phyloP scores from a whole-genome alignment of 2,113 vertebrate species.

The Chroicocephalus ridibundus region DNA sequence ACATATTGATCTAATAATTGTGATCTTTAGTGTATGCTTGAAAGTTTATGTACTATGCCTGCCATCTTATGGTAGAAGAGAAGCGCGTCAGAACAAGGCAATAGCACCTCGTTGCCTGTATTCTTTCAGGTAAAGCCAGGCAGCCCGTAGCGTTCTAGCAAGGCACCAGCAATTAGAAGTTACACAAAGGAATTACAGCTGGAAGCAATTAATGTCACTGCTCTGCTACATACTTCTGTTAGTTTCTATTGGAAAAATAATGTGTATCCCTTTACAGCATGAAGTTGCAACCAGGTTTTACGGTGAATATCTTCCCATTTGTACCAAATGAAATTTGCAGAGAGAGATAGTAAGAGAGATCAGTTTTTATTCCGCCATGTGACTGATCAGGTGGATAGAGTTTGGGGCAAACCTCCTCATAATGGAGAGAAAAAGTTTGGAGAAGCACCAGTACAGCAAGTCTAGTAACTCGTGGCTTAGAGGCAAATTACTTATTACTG shows the following conservation, averaged over 20 bases:
- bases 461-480: background rate
- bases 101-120: background rate
- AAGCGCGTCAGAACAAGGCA: background rate
- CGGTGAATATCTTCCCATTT: background rate
- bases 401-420: background rate
- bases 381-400: background rate
- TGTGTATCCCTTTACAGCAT: background rate
- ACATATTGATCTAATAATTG: background rate
- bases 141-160: background rate
- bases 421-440: background rate
- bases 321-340: background rate
- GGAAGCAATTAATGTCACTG: background rate
- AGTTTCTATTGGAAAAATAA: background rate
- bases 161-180: background rate
- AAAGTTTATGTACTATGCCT: background rate
- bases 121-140: background rate
- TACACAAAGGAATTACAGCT: background rate
- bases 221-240: background rate
- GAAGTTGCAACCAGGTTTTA: background rate
- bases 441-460: background rate
- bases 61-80: background rate
- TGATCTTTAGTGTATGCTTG: background rate
- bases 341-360: background rate
- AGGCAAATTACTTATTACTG: background rate
- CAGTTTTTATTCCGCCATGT: background rate